Base-by-base conservation (phyloP, 1,140 invertebrate genomes). In the Dendrolimus kikuchii region DNA sequence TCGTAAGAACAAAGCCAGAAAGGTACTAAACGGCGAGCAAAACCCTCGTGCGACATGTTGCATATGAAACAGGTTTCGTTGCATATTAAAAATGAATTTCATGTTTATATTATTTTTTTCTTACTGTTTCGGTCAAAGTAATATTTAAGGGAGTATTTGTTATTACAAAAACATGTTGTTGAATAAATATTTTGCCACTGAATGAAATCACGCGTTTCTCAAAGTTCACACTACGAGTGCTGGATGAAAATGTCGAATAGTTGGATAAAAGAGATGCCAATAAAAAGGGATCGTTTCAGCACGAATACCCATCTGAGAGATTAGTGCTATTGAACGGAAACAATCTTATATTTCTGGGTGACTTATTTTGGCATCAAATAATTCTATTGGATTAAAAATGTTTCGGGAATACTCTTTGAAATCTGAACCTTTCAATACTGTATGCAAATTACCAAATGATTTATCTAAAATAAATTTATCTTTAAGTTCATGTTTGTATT, bases 241-340 rank as follows among this genome's bases (percentile, higher is more conserved):
- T 46, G 51, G 49, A 69, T 63, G 60, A 71, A 70, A 69, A 71
- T 66, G 71, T 77, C 66, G 63, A 76, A 72, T 60, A 66, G 63
- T 76, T 74, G 62, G 68, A 72, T 74, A 77, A 23, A 79, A 79
- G 77, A 74, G 68, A 74, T 62, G 61, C 73, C 77, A 81, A 85
- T 85, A 85, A 85, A 84, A 75, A 72, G 69, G 73, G 66, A 79
- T 81, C 60, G 68, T 71, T 79, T 81, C 76, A 67, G 76, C 77
- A 82, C 77, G 79, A 78, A 74, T 83, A 77, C 73, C 72, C 79
- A 78, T 74, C 72, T 77, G 78, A 77, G 72, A 71, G 77, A 77
- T 84, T 81, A 81, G 71, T 73, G 66, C 76, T 80, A 82, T 85
- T 76, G 81, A 72, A 77, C 78, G 81, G 79, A 82, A 81, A 78